These are phyloP conservation scores for Orthosia gothica DNA, from an alignment of 2,888 invertebrate species.

Conservation along the genomic window DNA sequence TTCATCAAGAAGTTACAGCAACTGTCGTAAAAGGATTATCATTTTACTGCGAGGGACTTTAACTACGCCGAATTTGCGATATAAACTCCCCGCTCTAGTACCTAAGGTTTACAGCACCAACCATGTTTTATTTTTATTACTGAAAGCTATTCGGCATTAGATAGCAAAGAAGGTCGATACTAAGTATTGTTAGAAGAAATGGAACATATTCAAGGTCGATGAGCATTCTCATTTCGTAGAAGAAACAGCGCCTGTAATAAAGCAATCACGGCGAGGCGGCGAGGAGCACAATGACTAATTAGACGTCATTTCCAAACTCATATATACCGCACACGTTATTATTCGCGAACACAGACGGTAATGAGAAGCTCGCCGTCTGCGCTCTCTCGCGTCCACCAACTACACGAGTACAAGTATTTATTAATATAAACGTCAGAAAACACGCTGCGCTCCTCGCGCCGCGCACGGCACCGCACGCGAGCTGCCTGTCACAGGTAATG, in stretches of 20 bases:
- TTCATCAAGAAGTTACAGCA: conserved; percentile 50
- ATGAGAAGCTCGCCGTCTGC: conserved; percentile 60
- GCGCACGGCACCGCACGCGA: conserved; percentile 60
- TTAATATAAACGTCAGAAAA: conserved; percentile 64
- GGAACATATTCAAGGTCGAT: conserved; percentile 17
- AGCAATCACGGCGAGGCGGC: conserved; percentile 50
- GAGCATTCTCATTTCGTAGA: conserved; percentile 41
- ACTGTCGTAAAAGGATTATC: conserved; percentile 70
- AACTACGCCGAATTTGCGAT: conserved; percentile 55
- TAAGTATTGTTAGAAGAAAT: conserved; percentile 10
- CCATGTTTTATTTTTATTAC: conserved; percentile 60
- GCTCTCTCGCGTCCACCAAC: conserved; percentile 51
- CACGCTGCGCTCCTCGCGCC: conserved; percentile 42
- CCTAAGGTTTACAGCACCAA: conserved; percentile 48
- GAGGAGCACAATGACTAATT: conserved; percentile 56
- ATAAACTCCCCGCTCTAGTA: conserved; percentile 54
- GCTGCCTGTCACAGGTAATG: conserved; percentile 67
- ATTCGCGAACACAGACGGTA: conserved; percentile 56
- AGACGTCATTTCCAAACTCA: conserved; percentile 61
- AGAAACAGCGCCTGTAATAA: conserved; percentile 39
- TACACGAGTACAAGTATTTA: conserved; percentile 60
- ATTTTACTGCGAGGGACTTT: conserved; percentile 62
- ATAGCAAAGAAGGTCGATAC: conserved; percentile 27
- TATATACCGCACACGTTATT: conserved; percentile 50
- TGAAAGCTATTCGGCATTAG: conserved; percentile 30